These are phyloP conservation scores for Suillia variegata DNA, from an alignment of 2,888 invertebrate genomes.

Conservation along the genomic window DNA sequence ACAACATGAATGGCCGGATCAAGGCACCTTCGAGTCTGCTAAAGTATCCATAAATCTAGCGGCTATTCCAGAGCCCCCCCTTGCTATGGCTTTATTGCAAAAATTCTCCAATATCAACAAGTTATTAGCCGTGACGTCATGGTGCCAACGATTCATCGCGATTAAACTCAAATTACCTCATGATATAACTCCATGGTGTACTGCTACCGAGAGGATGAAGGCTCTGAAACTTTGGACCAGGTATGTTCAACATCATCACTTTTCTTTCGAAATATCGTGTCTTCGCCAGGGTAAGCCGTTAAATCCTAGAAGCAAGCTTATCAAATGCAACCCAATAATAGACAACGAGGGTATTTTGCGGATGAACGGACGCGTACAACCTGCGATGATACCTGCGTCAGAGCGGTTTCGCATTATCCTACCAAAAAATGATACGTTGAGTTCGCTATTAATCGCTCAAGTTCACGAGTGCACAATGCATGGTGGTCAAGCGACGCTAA, in stretches of 20 bases:
- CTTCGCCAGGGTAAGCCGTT: not conserved
- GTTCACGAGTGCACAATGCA: conserved; percentile 11
- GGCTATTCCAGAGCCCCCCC: not conserved
- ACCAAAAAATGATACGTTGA: not conserved
- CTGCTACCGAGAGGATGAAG: conserved; percentile 1
- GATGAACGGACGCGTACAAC: conserved; percentile 1
- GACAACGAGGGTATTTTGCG: not conserved
- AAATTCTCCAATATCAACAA: too few relatives aligned
- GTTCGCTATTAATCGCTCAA: not conserved
- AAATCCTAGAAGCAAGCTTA: not conserved
- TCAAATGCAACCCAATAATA: conserved; percentile 5
- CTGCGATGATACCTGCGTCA: not conserved
- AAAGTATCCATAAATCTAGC: not conserved
- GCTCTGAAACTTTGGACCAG: too few relatives aligned
- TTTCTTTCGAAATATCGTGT: too few relatives aligned
- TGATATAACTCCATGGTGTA: conserved; percentile 4
- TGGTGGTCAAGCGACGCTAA: conserved; percentile 17
- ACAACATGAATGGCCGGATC: conserved; percentile 12
- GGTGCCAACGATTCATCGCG: not conserved
- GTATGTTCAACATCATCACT: too few relatives aligned
- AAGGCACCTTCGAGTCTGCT: not conserved
- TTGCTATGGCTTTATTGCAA: not conserved
- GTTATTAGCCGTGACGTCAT: not conserved
- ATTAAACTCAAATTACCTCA: not conserved
- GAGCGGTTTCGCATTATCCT: not conserved